Conservation (phyloP, 2,797 vertebrate species). For the Phataginus tricuspis region DNA sequence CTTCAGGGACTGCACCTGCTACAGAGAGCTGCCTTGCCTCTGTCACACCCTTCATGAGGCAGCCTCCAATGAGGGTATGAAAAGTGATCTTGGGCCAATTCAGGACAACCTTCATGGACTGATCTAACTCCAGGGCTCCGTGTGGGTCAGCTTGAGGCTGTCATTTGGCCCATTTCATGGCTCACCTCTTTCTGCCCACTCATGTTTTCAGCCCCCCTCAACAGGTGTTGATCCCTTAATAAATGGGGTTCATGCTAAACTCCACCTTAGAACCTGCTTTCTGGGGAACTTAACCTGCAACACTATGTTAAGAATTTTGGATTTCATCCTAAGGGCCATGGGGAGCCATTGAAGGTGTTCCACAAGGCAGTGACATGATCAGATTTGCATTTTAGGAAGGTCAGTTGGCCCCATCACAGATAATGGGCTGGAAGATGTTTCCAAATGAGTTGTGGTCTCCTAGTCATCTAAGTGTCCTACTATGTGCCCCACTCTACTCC, state of each 20-base stretch:
- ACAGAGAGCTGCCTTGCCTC: neutral
- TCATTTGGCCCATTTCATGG: too few species aligned
- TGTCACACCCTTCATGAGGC: neutral
- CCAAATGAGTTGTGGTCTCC: neutral
- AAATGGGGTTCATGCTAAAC: neutral
- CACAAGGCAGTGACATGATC: neutral
- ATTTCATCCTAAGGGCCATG: neutral
- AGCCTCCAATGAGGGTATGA: neutral
- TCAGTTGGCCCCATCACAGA: neutral
- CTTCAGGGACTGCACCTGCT: neutral
- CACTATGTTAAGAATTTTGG: neutral
- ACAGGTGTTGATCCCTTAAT: neutral
- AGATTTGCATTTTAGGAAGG: neutral
- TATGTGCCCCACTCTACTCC: neutral
- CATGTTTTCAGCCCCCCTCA: neutral
- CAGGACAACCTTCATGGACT: neutral
- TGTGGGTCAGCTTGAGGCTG: neutral
- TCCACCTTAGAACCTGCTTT: neutral
- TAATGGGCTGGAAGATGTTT: neutral
- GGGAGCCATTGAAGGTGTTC: neutral
- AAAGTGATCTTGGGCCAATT: neutral
- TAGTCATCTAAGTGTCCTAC: neutral
- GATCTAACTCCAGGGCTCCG: neutral
- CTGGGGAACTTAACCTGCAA: neutral
- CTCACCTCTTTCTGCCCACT: neutral